phyloP scores from a whole-genome alignment of 2,797 vertebrate species.

The Emydoidea blandingii region DNA sequence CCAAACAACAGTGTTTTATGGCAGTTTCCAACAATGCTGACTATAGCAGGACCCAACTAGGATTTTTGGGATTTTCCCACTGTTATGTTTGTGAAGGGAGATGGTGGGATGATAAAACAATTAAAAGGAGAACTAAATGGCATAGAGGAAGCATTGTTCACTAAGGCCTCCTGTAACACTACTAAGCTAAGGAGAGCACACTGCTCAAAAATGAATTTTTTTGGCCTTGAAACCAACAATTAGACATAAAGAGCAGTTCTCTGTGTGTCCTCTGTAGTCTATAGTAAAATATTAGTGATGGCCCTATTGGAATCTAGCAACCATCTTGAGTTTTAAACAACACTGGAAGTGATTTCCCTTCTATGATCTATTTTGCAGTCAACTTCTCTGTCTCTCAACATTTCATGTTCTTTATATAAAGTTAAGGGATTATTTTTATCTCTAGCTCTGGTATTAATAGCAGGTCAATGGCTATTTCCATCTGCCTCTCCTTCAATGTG shows the following conservation, averaged over 20 bases:
- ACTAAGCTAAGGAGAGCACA: not conserved
- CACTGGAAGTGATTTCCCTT: not conserved
- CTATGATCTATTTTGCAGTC: not conserved
- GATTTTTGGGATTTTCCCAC: not conserved
- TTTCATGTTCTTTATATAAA: slow-evolving; percentile 32
- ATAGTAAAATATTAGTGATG: not conserved
- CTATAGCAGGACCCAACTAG: not conserved
- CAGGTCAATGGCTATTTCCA: slow-evolving; percentile 54
- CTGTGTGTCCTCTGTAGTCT: rapidly evolving
- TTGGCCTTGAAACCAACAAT: not conserved
- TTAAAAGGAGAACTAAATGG: not conserved
- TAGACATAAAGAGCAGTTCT: not conserved
- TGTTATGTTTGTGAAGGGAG: not conserved
- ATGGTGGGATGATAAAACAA: not conserved
- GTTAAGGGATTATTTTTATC: slow-evolving; percentile 52
- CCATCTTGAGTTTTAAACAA: not conserved
- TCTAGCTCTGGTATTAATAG: slow-evolving; percentile 51
- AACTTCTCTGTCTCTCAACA: not conserved
- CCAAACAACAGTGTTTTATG: not conserved
- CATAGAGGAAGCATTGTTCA: not conserved
- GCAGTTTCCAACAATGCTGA: not conserved
- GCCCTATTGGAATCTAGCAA: not conserved
- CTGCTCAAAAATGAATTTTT: not conserved
- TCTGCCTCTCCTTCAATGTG: slow-evolving; percentile 36
- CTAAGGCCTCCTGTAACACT: not conserved